Evolutionary conservation across 2,797 vertebrate species (phyloP), one percentile per base, ranked within the genome.

Genomic region (Coendou prehensilis): DNA sequence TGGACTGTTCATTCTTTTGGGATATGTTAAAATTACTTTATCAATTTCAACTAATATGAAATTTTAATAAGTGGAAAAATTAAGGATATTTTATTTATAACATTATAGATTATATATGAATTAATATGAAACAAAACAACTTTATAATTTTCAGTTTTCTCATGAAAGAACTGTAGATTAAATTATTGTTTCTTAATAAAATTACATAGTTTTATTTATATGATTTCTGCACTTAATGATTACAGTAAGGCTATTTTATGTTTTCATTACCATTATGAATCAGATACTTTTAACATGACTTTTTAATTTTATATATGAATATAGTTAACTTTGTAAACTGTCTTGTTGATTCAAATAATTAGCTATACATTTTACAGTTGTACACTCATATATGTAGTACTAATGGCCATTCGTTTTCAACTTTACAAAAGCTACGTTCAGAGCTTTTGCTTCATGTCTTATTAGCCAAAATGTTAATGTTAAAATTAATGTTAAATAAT

Each of bases 21-120:
- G 57, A 71, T 82, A 87, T 41, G 78, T 87, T 52, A 64, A 85
- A 93, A 73, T 56, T 78, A 56, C 82, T 30, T 90, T 69, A 87
- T 54, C 75, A 61, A 69, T 33, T 83, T 83, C 23, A 63, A 56
- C 26, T 69, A 78, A 87, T 69, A 69, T 79, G 83, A 75, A 56
- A 33, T 6, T 52, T 90, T 56, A 82, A 75, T 75, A 64, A 45
- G 45, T 56, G 45, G 47, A 75, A 82, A 94, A 45, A 30, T 67
- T 47, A 41, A 45, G 47, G 18, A 45, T 78, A 73, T 87, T 83
- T 91, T 71, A 78, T 91, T 57, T 30, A 57, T 87, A 71, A 87
- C 11, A 84, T 64, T 71, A 11, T 61, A 71, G 64, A 20, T 10
- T 47, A 37, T 11, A 52, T 30, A 28, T 56, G 17, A 79, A 57